Base-by-base conservation (phyloP, 2,888 invertebrate genomes). In the Adelognathus sp. region DNA sequence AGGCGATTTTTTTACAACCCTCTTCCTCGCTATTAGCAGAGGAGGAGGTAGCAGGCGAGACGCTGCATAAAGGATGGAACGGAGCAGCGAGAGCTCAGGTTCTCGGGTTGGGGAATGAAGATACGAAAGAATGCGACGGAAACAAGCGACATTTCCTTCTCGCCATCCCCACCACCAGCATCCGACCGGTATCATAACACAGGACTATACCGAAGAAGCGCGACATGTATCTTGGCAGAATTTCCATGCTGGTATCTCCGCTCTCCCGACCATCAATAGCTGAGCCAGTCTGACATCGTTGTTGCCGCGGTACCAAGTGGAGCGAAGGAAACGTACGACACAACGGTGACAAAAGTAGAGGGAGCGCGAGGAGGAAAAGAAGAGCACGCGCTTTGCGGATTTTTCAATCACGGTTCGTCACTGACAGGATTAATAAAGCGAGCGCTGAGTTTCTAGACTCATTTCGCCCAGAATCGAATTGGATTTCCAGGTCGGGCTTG, bases 401-500 rank as follows among this genome's bases (percentile, higher is more conserved):
- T 90, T 89, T 90, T 88, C 88, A 89, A 90, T 89, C 88, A 88
- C 86, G 85, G 86, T 85, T 83, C 85, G 81, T 60, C 84, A 84
- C 85, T 87, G 88, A 86, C 86, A 82, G 87, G 86, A 89, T 90
- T 90, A 90, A 90, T 90, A 90, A 90, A 90, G 87, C 86, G 84
- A 76, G 81, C 82, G 82, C 69, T 76, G 80, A 87, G 86, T 89
- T 89, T 88, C 88, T 85, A 85, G 85, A 86, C 88, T 89, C 89
- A 88, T 89, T 90, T 90, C 87, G 87, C 86, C 85, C 88, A 86
- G 86, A 88, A 90, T 90, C 88, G 89, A 90, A 90, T 90, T 90
- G 90, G 87, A 90, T 90, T 88, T 89, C 83, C 87, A 85, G 87
- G 86, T 86, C 84, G 84, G 82, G 81, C 76, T 80, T 60, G 64